These are phyloP conservation scores for Diachasma alloeum DNA, from an alignment of 1,140 invertebrate species.

Conservation along the genomic window DNA sequence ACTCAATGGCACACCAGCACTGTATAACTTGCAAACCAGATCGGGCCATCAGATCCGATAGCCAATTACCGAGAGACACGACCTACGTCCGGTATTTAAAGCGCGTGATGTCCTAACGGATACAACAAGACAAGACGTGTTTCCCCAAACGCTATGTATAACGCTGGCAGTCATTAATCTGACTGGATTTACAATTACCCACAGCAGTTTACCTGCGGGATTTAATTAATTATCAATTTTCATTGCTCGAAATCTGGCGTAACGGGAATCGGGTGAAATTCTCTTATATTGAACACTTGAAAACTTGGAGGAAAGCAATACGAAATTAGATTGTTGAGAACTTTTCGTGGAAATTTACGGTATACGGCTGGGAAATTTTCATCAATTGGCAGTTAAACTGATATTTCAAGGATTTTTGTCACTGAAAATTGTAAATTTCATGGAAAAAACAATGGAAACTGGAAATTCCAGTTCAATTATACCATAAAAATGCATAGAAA, in stretches of 20 bases:
- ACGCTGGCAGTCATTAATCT: not conserved
- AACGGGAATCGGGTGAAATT: not conserved
- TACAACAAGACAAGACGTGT: not conserved
- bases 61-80: conserved; percentile 40
- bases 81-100: conserved; percentile 24
- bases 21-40: conserved; percentile 14
- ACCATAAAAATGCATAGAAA: no score
- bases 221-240: not conserved
- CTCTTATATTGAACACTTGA: no score
- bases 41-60: conserved; percentile 36
- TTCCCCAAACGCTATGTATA: not conserved
- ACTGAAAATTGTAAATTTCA: no score
- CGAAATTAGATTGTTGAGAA: no score
- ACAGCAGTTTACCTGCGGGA: not conserved
- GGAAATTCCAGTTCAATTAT: no score
- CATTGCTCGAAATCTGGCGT: not conserved
- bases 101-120: not conserved
- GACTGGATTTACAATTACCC: not conserved
- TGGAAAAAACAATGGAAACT: no score
- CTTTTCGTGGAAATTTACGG: no score
- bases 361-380: no score
- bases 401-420: no score
- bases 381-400: no score
- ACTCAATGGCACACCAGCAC: conserved; percentile 20
- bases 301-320: no score